Evolutionary conservation across 2,797 vertebrate genomes (phyloP).

Genomic region (Spinus pinus): DNA sequence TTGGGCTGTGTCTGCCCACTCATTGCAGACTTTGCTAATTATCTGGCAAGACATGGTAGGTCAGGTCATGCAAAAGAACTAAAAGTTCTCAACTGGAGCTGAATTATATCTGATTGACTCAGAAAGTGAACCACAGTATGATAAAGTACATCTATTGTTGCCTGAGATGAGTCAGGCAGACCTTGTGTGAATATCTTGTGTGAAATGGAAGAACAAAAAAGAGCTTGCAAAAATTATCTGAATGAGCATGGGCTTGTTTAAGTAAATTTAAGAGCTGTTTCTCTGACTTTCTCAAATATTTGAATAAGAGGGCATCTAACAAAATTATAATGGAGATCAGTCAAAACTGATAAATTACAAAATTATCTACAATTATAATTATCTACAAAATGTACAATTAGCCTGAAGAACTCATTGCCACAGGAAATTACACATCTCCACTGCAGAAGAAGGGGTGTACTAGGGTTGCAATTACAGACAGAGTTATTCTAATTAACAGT

Average conservation of each 20-base stretch:
- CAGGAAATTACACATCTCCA: conserved; percentile 17
- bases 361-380: conserved; percentile 41
- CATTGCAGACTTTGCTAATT: not conserved
- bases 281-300: not conserved
- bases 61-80: not conserved
- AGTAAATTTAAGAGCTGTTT: not conserved
- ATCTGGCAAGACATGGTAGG: not conserved
- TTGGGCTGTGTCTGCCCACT: not conserved
- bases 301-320: not conserved
- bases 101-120: not conserved
- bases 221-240: not conserved
- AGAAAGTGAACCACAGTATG: not conserved
- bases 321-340: not conserved
- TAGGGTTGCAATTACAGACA: not conserved
- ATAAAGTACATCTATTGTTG: not conserved
- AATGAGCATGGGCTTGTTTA: not conserved
- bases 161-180: not conserved
- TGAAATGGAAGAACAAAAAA: not conserved
- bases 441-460: not conserved
- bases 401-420: conserved; percentile 6
- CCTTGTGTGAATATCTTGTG: not conserved
- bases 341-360: conserved; percentile 7
- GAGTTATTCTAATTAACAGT: conserved; percentile 21
- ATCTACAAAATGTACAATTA: conserved; percentile 20
- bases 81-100: not conserved